Evolutionary conservation across 2,113 vertebrate genomes (phyloP).

Genomic region (Muntiacus muntjak): DNA sequence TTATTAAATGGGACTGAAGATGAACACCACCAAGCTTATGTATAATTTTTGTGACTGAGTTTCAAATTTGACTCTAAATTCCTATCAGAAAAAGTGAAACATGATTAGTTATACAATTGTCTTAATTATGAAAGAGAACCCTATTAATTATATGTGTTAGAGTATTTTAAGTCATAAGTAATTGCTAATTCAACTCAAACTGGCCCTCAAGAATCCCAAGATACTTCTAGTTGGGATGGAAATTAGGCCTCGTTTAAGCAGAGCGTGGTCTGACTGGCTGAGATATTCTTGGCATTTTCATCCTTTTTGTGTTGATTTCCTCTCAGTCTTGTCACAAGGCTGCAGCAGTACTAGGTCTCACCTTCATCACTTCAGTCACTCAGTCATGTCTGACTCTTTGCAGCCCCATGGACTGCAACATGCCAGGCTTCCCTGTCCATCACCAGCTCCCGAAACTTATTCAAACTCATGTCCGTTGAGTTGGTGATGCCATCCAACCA

Average conservation of each 20-base stretch:
- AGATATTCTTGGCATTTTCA: neutral
- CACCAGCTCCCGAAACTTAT: neutral
- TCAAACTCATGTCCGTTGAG: neutral
- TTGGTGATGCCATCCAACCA: neutral
- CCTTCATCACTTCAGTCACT: neutral
- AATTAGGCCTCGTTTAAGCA: neutral
- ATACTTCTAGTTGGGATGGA: neutral
- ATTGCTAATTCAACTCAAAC: neutral
- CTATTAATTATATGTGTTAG: neutral
- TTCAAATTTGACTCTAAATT: slow-evolving; percentile 10
- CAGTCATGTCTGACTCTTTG: neutral
- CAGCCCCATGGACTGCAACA: neutral
- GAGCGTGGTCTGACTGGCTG: neutral
- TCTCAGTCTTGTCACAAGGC: neutral
- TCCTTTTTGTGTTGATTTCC: neutral
- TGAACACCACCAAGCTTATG: neutral
- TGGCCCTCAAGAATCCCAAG: neutral
- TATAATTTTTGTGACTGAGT: neutral
- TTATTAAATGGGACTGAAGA: neutral
- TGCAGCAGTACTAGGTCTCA: neutral
- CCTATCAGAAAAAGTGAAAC: neutral
- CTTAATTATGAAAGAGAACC: neutral
- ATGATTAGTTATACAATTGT: neutral
- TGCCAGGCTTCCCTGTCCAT: neutral
- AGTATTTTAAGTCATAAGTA: slow-evolving; percentile 17